A percentile compares a stretch with the other conserved stretches of the same genome.
phyloP scores from a whole-genome alignment of 2,888 invertebrate species.

The Rotaria magnacalcarata region DNA sequence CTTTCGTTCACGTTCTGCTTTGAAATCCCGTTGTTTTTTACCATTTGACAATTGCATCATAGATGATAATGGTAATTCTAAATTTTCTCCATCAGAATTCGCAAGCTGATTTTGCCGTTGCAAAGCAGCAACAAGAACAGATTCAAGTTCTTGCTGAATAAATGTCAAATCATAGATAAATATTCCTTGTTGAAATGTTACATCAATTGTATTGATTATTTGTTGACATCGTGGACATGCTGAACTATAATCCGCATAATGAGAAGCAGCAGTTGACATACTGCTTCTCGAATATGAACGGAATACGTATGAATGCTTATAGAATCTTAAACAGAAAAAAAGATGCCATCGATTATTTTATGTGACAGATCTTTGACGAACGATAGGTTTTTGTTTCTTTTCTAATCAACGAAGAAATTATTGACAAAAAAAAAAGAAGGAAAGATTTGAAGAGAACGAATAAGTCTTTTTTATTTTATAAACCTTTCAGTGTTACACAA shows the following conservation, averaged over 20 bases:
- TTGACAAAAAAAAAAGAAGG: not conserved
- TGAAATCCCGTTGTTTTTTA: not conserved
- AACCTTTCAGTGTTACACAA: no score
- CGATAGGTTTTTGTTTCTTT: not conserved
- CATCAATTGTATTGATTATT: not conserved
- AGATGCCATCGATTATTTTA: not conserved
- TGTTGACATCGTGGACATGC: conserved; percentile 17
- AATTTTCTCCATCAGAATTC: not conserved
- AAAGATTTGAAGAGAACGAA: no score
- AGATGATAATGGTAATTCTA: not conserved
- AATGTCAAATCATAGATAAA: not conserved
- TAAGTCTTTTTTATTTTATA: no score
- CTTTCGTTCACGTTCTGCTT: not conserved
- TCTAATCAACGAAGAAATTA: not conserved
- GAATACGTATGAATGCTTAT: not conserved
- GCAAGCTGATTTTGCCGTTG: not conserved
- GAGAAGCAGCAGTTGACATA: not conserved
- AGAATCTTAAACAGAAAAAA: not conserved
- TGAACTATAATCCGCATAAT: not conserved
- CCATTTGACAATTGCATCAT: not conserved
- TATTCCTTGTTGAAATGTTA: not conserved
- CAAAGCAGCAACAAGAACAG: not conserved
- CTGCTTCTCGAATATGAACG: conserved; percentile 10
- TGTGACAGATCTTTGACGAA: not conserved
- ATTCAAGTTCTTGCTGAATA: conserved; percentile 26